A percentile compares a stretch with the other conserved stretches of the same genome.
These are phyloP conservation scores for Talpa occidentalis DNA, from an alignment of 2,113 vertebrate genomes.

Conservation along the genomic window DNA sequence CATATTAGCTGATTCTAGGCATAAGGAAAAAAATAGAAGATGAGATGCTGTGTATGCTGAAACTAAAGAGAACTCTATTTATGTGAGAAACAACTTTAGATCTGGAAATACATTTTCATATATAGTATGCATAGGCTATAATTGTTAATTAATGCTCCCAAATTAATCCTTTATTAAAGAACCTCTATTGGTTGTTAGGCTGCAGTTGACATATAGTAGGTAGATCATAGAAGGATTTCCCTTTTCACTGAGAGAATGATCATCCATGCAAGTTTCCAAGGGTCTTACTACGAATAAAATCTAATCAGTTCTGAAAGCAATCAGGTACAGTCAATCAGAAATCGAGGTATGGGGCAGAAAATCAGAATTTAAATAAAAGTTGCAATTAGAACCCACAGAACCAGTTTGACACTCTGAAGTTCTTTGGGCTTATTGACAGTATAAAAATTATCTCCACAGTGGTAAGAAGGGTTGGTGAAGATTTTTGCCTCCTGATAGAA, in stretches of 20 bases:
- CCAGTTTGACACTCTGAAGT: conserved; percentile 54
- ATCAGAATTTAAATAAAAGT: conserved; percentile 81
- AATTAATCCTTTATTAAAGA: conserved; percentile 64
- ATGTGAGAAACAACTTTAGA: conserved; percentile 42
- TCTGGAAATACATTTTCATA: conserved; percentile 6
- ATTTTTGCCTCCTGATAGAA: conserved; percentile 82
- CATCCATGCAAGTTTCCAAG: conserved; percentile 36
- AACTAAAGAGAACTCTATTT: conserved; percentile 5
- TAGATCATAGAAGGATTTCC: conserved; percentile 46
- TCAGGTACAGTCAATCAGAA: conserved; percentile 76
- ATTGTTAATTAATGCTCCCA: conserved; percentile 68
- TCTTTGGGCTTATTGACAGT: conserved; percentile 62
- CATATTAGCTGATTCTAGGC: background rate
- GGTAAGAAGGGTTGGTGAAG: conserved; percentile 74
- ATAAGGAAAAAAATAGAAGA: conserved; percentile 20
- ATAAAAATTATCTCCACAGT: conserved; percentile 72
- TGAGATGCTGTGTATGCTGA: background rate
- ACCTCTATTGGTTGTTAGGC: conserved; percentile 13
- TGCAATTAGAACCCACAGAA: conserved; percentile 76
- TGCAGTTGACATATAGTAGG: conserved; percentile 33
- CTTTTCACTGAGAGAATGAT: conserved; percentile 20
- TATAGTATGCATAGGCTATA: conserved; percentile 34
- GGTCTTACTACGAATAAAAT: conserved; percentile 66
- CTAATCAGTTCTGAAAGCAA: conserved; percentile 75
- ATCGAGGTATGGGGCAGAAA: conserved; percentile 64